A percentile compares a stretch with the other conserved stretches of the same genome.
These are phyloP conservation scores for Euwallacea fornicatus DNA, from an alignment of 1,140 invertebrate genomes.

Conservation along the genomic window DNA sequence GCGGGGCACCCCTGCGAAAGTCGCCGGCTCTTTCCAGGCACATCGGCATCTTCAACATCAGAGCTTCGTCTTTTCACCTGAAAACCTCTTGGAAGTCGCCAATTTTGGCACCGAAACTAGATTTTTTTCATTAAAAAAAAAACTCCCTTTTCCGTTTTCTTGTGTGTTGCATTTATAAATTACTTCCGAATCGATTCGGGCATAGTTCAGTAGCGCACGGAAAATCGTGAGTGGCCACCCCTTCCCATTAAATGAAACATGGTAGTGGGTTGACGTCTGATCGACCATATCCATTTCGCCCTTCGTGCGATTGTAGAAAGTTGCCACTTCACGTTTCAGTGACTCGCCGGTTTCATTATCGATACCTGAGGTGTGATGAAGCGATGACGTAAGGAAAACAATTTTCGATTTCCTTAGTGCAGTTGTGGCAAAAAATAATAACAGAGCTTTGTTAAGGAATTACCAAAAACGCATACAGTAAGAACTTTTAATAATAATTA, in stretches of 20 bases:
- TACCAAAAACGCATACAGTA: not conserved
- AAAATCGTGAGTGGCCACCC: slow-evolving; percentile 29
- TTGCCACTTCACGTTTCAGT: slow-evolving; percentile 23
- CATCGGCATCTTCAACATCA: not conserved
- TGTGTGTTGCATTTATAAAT: slow-evolving; percentile 3
- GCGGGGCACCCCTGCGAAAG: not conserved
- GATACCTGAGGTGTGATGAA: slow-evolving; percentile 39
- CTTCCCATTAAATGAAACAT: slow-evolving; percentile 17
- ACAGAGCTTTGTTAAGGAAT: not conserved
- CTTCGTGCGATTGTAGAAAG: slow-evolving; percentile 24
- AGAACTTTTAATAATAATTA: not conserved
- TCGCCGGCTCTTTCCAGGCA: not conserved
- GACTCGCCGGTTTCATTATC: slow-evolving; percentile 5
- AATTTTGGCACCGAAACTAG: not conserved
- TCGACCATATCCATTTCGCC: slow-evolving; percentile 23
- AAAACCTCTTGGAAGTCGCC: not conserved
- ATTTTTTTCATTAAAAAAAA: slow-evolving; percentile 9
- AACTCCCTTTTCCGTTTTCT: not conserved
- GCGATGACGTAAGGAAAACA: slow-evolving; percentile 46
- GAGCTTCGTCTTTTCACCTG: not conserved
- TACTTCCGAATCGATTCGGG: no score
- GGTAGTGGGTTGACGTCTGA: slow-evolving; percentile 8
- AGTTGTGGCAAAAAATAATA: slow-evolving; percentile 1
- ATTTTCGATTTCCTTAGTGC: slow-evolving; percentile 45
- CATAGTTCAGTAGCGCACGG: slow-evolving; percentile 1